phyloP scores from a whole-genome alignment of 2,113 vertebrate genomes.

The Recurvirostra avosetta region DNA sequence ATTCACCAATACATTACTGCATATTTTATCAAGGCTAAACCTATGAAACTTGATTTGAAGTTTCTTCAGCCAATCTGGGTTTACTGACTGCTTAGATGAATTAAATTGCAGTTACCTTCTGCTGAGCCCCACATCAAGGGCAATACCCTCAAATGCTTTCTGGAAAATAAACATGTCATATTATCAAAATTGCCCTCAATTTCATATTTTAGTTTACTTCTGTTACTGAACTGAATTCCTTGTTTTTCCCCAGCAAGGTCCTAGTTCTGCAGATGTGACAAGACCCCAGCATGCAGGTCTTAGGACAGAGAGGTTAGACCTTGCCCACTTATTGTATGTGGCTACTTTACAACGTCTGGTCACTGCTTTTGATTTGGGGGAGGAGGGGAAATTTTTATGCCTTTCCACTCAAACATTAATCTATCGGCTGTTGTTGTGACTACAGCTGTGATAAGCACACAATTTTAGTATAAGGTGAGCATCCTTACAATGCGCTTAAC shows the following conservation, averaged over 20 bases:
- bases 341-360: not conserved
- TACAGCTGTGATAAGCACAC: not conserved
- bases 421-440: not conserved
- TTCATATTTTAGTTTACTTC: not conserved
- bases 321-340: rapidly evolving
- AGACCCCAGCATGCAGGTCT: not conserved
- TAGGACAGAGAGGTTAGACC: not conserved
- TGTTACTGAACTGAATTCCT: not conserved
- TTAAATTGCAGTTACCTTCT: not conserved
- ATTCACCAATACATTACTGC: not conserved
- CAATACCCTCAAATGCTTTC: not conserved
- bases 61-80: not conserved
- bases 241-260: not conserved
- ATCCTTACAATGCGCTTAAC: not conserved
- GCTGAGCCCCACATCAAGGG: not conserved
- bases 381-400: not conserved
- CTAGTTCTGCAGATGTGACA: not conserved
- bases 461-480: not conserved
- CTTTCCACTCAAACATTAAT: not conserved
- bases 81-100: not conserved
- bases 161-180: not conserved
- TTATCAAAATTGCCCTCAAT: not conserved
- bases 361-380: not conserved
- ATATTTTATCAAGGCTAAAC: not conserved
- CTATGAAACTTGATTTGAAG: not conserved